phyloP scores from a whole-genome alignment of 2,797 vertebrate species.

The Capromys pilorides region DNA sequence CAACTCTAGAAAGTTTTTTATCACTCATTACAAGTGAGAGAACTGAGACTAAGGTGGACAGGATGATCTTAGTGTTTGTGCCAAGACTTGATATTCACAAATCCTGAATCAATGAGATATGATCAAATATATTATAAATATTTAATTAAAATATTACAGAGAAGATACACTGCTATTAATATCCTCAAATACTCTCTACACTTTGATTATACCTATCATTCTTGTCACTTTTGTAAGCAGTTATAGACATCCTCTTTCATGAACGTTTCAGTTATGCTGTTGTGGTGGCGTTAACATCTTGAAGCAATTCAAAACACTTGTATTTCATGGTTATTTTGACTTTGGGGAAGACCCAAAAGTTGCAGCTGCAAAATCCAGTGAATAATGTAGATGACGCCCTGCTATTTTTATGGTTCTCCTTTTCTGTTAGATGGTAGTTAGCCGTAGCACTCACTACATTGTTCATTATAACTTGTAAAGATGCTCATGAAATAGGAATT shows the following conservation, averaged over 20 bases:
- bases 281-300: neutral
- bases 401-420: neutral
- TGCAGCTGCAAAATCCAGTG: neutral
- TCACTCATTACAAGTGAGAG: neutral
- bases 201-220: neutral
- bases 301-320: neutral
- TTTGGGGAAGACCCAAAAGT: neutral
- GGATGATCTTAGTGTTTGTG: neutral
- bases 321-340: neutral
- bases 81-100: constrained; percentile 20
- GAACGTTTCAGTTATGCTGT: neutral
- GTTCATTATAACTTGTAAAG: neutral
- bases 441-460: neutral
- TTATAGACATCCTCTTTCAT: neutral
- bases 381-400: neutral
- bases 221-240: neutral
- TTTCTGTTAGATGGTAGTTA: neutral
- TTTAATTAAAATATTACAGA: neutral
- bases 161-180: neutral
- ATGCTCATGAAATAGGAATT: neutral
- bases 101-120: neutral
- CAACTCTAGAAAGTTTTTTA: neutral
- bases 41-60: neutral
- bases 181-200: neutral
- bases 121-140: neutral